Evolutionary conservation across 1,140 invertebrate species (phyloP).

Genomic region (Lasioglossum albipes): DNA sequence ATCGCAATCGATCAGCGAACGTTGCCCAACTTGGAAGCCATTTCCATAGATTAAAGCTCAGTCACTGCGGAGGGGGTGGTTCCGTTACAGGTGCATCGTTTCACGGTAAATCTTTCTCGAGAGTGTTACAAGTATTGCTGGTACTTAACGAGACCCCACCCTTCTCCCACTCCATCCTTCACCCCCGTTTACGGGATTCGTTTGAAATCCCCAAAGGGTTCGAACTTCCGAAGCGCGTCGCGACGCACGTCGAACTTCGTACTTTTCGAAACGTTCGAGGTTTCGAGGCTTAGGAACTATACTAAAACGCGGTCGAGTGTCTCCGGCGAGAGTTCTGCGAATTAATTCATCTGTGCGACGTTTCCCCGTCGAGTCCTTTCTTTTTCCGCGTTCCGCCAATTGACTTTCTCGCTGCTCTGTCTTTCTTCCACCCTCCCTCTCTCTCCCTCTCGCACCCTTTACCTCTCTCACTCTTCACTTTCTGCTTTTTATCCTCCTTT

Average conservation of each 20-base stretch:
- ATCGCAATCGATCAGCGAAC: constrained; percentile 21
- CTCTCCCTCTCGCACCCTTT: not conserved
- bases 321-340: constrained; percentile 48
- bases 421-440: not conserved
- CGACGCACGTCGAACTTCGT: constrained; percentile 52
- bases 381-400: constrained; percentile 15
- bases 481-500: too few relatives aligned
- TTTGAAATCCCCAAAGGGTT: constrained; percentile 52
- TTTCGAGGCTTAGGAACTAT: constrained; percentile 40
- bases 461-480: too few relatives aligned
- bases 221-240: constrained; percentile 46
- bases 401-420: not conserved
- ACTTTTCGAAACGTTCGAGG: constrained; percentile 44
- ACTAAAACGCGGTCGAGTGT: constrained; percentile 34
- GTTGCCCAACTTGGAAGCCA: constrained; percentile 8
- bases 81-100: constrained; percentile 45
- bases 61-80: not conserved
- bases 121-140: constrained; percentile 59
- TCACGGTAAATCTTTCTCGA: constrained; percentile 53
- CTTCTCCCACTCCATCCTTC: not conserved
- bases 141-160: constrained; percentile 46
- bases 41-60: constrained; percentile 37
- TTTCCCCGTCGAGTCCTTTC: constrained; percentile 3
- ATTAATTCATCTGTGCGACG: constrained; percentile 54
- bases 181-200: constrained; percentile 7